Evolutionary conservation across 2,113 vertebrate genomes (phyloP).

Genomic region (Galbula dea): DNA sequence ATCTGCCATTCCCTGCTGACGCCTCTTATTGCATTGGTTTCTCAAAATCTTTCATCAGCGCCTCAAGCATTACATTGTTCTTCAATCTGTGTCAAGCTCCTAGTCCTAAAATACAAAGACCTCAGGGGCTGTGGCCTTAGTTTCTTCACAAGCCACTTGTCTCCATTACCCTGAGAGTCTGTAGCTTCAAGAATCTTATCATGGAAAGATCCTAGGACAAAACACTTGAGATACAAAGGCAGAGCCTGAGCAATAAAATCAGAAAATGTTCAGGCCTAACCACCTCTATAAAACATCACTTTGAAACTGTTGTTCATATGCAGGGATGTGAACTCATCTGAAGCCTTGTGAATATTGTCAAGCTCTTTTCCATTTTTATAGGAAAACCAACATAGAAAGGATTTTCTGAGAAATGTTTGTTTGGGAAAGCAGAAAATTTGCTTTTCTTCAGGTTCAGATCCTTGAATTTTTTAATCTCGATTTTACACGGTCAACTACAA

Average conservation of each 20-base stretch:
- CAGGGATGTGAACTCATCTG: background rate
- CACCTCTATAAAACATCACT: background rate
- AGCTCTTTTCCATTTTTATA: background rate
- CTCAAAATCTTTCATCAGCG: background rate
- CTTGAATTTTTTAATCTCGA: background rate
- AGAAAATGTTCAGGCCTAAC: background rate
- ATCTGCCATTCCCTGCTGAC: background rate
- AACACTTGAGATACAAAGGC: background rate
- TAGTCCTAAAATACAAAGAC: background rate
- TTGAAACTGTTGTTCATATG: background rate
- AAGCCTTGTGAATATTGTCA: background rate
- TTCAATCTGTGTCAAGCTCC: background rate
- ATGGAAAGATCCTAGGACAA: background rate
- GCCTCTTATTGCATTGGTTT: background rate
- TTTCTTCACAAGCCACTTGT: background rate
- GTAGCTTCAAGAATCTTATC: background rate
- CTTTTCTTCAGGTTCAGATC: background rate
- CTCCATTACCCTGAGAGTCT: background rate
- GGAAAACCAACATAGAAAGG: background rate
- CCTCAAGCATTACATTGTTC: conserved; percentile 11
- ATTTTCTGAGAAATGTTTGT: background rate
- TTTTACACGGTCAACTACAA: background rate
- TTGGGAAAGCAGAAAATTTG: background rate
- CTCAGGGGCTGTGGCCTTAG: background rate
- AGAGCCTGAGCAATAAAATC: background rate